Conservation (phyloP, 2,888 invertebrate genomes). For the Flabesymbios commensalis region DNA sequence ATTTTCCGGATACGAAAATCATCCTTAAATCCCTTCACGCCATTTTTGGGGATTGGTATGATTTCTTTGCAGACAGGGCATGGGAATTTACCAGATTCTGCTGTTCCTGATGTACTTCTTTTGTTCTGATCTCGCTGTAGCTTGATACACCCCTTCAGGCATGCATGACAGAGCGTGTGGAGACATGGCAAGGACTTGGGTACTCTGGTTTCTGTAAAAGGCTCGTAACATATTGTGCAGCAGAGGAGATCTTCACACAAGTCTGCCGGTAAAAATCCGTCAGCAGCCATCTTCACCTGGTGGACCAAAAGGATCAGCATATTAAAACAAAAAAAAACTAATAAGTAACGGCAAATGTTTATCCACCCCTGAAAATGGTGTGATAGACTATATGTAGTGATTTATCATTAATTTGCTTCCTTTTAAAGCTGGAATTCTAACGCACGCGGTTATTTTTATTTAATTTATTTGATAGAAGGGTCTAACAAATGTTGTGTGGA, state of each 20-base stretch:
- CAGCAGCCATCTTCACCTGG: neutral
- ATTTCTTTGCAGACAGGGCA: constrained; percentile 23
- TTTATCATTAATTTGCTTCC: no score
- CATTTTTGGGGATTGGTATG: constrained; percentile 16
- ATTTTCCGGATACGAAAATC: constrained; percentile 23
- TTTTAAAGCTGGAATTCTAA: no score
- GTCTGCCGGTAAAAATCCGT: constrained; percentile 9
- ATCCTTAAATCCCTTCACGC: constrained; percentile 16
- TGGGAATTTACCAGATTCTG: constrained; percentile 10
- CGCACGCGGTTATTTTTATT: no score
- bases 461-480: no score
- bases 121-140: neutral
- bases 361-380: no score
- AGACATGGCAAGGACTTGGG: constrained; percentile 24
- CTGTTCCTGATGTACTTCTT: neutral
- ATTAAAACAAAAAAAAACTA: no score
- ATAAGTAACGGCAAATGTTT: no score
- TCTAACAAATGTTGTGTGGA: no score
- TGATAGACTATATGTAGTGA: no score
- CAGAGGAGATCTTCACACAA: constrained; percentile 20
- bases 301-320: no score
- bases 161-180: constrained; percentile 15
- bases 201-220: constrained; percentile 10
- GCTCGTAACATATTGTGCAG: constrained; percentile 24
- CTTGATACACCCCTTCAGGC: neutral